A percentile compares a stretch with the other conserved stretches of the same genome.
Conservation (phyloP, 1,140 invertebrate genomes). For the Caenorhabditis latens region DNA sequence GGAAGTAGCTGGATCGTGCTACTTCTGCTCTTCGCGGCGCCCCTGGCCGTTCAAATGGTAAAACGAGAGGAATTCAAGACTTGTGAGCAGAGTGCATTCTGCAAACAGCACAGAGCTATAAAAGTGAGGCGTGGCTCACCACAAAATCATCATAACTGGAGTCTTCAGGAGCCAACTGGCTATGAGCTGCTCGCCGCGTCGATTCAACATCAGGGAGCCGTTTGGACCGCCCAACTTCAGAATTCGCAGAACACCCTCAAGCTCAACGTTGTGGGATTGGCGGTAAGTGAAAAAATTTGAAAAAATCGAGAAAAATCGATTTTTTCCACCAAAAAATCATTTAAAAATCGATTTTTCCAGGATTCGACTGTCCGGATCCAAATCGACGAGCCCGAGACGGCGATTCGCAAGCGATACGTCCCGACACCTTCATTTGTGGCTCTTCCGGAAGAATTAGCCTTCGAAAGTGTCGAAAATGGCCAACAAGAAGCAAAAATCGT, state of each 20-base stretch:
- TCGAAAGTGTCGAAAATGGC: slow-evolving; percentile 34
- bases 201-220: slow-evolving; percentile 70
- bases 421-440: slow-evolving; percentile 66
- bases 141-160: slow-evolving; percentile 39
- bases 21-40: neutral
- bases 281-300: neutral
- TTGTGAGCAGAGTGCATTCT: slow-evolving; percentile 76
- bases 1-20: slow-evolving; percentile 22
- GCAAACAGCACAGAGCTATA: slow-evolving; percentile 71
- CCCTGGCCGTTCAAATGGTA: slow-evolving; percentile 58
- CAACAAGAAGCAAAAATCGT: slow-evolving; percentile 23
- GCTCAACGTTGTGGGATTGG: slow-evolving; percentile 63
- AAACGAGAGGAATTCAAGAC: slow-evolving; percentile 76
- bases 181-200: slow-evolving; percentile 69
- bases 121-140: slow-evolving; percentile 30
- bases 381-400: slow-evolving; percentile 72
- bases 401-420: slow-evolving; percentile 71
- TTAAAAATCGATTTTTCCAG: slow-evolving; percentile 62
- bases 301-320: too few species aligned
- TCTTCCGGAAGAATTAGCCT: slow-evolving; percentile 69
- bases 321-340: neutral
- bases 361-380: slow-evolving; percentile 72
- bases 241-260: slow-evolving; percentile 69
- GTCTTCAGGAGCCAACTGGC: slow-evolving; percentile 63
- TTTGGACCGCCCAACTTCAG: slow-evolving; percentile 66